phyloP scores from a whole-genome alignment of 2,113 vertebrate species.

The Microcebus jonahi region DNA sequence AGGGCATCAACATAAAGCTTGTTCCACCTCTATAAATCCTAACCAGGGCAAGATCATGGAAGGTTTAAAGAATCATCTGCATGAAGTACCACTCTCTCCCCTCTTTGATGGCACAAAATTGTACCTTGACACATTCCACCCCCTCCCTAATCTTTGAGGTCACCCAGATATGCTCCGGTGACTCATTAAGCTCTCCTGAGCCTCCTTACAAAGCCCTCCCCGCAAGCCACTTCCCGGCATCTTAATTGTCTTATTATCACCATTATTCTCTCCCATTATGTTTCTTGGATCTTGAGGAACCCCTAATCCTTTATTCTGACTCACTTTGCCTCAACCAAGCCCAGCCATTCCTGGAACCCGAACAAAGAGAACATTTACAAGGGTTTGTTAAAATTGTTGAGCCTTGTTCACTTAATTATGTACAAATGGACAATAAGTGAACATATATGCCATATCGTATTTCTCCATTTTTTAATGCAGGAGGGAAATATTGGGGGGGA shows the following conservation, averaged over 20 bases:
- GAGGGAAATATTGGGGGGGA: background rate
- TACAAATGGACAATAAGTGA: background rate
- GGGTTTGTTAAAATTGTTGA: slow-evolving; percentile 16
- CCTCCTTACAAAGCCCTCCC: slow-evolving; percentile 32
- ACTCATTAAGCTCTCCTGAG: slow-evolving; percentile 29
- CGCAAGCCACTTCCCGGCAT: slow-evolving; percentile 25
- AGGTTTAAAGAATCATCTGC: background rate
- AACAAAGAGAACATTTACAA: slow-evolving; percentile 57
- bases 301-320: slow-evolving; percentile 59
- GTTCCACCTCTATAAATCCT: slow-evolving; percentile 9
- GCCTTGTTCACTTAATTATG: slow-evolving; percentile 31
- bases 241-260: slow-evolving; percentile 37
- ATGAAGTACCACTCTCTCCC: background rate
- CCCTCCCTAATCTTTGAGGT: background rate
- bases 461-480: background rate
- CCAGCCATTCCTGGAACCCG: slow-evolving; percentile 51
- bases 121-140: background rate
- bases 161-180: background rate
- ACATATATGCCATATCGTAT: background rate
- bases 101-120: background rate
- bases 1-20: background rate
- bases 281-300: slow-evolving; percentile 12
- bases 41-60: background rate
- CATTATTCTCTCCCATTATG: background rate
- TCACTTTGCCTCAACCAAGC: slow-evolving; percentile 26